Evolutionary conservation across 2,888 invertebrate genomes (phyloP), one percentile per base, ranked within the genome.

Genomic region (Sarcophaga subvicina): DNA sequence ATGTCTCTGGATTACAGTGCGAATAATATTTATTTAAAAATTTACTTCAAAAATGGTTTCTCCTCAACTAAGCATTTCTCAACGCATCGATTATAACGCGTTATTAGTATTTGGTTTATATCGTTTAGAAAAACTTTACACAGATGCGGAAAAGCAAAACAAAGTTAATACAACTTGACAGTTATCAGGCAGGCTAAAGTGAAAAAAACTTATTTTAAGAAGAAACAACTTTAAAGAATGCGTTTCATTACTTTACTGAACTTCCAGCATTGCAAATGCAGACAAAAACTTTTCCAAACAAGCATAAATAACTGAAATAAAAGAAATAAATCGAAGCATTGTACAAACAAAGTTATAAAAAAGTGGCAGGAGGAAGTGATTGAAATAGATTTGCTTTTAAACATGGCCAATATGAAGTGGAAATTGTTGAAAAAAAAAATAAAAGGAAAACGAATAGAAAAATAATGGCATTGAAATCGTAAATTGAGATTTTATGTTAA

Each of bases 141-240:
- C 22, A 22, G 22, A 71, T 59, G 17, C 11, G 14, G 27, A 71
- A 71, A 62, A 62, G 2, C 49, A 45, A 64, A 22, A 66, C 79
- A 76, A 80, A 82, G 82, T 86, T 86, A 79, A 86, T 76, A 82
- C 79, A 80, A 83, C 82, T 75, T 86, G 86, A 86, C 82, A 83
- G 79, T 86, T 76, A 83, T 86, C 70, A 82, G 75, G n/a, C 60
- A 72, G 20, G 49, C 63, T 78, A 72, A 49, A 49, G 3, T 25
- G 25, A 1, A 25, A 25, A 25, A 25, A 25, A 25, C 2, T 3
- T 25, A n/a, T 25, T 3, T 25, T 25, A 49, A 49, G 49, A 25
- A 69, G 37, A 6, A 72, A 73, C 70, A 80, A 67, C 67, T 67
- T 10, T 11, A 20, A 49, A 73, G 62, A 70, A 66, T 69, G 25